Evolutionary conservation across 2,113 vertebrate genomes (phyloP), one percentile per base, ranked within the genome.

Genomic region (Ciconia maguari): DNA sequence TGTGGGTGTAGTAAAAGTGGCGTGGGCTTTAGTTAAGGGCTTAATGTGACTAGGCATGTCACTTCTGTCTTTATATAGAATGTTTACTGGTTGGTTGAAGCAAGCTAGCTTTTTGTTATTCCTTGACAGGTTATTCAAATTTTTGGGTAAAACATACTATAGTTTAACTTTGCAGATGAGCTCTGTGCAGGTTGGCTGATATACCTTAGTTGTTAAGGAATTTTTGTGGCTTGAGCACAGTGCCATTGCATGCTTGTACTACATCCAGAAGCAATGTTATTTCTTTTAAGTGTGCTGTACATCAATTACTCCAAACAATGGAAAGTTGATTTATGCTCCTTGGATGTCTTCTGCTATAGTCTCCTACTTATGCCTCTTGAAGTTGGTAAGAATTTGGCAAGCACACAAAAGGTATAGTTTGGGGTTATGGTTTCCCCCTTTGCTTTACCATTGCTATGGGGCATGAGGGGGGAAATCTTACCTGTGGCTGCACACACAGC

Each of bases 161-260:
- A 68, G 48, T 64, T 64, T 74, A 57, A 55, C 42, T n/a, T 10
- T 20, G 15, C 38, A 48, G 3, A 13, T 15, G 16, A 71, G 16
- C 46, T 70, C 34, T 78, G 30, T 75, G 49, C 7, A 27, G 21
- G 11, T 60, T 93, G 68, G n/a, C 57, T 76, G n/a, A 6, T 34
- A 26, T 1, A 12, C 17, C 11, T 48, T 57, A 26, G 8, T 4
- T 29, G 41, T 54, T 46, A 51, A 64, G 42, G 55, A 48, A 10
- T 78, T 82, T 54, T 4, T 81, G 22, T 84, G 44, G 61, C 74
- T 66, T 70, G 49, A 81, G 9, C 24, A 30, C 42, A 62, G 30
- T 0, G 3, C 32, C 3, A 7, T 10, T 83, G 32, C 11, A 27
- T 4, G 1, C 10, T 48, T 69, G 9, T 0, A 34, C 13, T 71